phyloP scores from a whole-genome alignment of 2,797 vertebrate species.

The Micrastur ruficollis region DNA sequence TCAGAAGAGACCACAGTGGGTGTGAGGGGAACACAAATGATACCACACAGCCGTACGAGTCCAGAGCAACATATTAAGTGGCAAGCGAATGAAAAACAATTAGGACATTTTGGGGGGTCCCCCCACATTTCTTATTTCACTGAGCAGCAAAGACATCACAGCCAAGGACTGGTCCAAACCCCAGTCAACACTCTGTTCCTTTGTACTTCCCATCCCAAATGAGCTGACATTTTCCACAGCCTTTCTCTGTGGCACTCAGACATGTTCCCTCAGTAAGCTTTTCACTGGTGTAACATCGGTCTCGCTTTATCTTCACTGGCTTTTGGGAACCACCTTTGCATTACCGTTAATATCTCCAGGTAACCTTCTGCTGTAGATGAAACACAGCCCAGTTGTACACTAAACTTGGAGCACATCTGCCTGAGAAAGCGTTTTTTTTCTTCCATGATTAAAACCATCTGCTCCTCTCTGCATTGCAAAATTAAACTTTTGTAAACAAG shows the following conservation, averaged over 20 bases:
- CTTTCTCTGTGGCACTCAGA: background rate
- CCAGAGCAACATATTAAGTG: background rate
- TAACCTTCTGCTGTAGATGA: background rate
- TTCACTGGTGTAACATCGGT: background rate
- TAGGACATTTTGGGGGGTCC: background rate
- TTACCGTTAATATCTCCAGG: background rate
- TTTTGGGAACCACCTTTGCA: background rate
- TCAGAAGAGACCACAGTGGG: background rate
- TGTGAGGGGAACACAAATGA: background rate
- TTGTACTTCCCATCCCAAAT: background rate
- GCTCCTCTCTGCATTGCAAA: background rate
- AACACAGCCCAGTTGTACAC: background rate
- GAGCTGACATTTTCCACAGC: background rate
- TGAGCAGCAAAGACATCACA: background rate
- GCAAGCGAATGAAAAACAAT: background rate
- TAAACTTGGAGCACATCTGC: background rate
- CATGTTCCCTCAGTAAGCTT: background rate
- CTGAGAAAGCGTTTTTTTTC: background rate
- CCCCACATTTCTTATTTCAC: background rate
- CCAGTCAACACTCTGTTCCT: background rate
- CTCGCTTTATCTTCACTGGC: background rate
- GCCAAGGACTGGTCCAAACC: background rate
- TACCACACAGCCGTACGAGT: background rate
- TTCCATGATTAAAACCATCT: background rate
- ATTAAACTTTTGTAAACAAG: background rate